Conservation (phyloP, 2,888 invertebrate genomes). For the Oscheius onirici region DNA sequence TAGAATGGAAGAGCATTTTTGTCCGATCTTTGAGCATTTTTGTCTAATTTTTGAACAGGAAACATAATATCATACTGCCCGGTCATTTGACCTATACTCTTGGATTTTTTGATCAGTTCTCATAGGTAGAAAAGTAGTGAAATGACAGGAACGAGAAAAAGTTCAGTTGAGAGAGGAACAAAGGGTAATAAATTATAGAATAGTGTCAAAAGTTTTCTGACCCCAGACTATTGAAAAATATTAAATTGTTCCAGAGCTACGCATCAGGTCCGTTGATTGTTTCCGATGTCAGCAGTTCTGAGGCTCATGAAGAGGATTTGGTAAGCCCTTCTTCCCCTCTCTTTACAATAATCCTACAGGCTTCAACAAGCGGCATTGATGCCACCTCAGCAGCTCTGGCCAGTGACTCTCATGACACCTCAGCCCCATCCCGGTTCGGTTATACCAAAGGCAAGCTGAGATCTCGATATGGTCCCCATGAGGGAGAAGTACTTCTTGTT, state of each 20-base stretch:
- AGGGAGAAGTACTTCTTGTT: slow-evolving; percentile 78
- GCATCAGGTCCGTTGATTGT: slow-evolving; percentile 51
- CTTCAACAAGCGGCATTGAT: slow-evolving; percentile 35
- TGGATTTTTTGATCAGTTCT: no score
- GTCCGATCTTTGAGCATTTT: no score
- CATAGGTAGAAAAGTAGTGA: no score
- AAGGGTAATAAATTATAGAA: no score
- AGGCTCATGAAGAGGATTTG: slow-evolving; percentile 50
- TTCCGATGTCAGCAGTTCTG: slow-evolving; percentile 58
- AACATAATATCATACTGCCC: no score
- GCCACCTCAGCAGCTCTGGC: slow-evolving; percentile 32
- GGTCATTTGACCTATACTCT: no score
- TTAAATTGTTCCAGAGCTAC: slow-evolving; percentile 32
- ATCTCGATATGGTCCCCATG: slow-evolving; percentile 87
- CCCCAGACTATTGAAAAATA: no score
- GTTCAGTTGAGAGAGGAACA: no score
- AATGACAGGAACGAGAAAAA: no score
- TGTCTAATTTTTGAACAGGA: no score
- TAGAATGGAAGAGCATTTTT: no score
- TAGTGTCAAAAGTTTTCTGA: no score
- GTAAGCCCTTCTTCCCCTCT: neutral
- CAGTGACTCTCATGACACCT: neutral
- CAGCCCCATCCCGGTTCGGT: slow-evolving; percentile 22
- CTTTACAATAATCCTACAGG: slow-evolving; percentile 14
- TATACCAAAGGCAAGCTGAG: slow-evolving; percentile 80